Conservation (phyloP, 2,113 vertebrate genomes). For the Nothocercus julius region DNA sequence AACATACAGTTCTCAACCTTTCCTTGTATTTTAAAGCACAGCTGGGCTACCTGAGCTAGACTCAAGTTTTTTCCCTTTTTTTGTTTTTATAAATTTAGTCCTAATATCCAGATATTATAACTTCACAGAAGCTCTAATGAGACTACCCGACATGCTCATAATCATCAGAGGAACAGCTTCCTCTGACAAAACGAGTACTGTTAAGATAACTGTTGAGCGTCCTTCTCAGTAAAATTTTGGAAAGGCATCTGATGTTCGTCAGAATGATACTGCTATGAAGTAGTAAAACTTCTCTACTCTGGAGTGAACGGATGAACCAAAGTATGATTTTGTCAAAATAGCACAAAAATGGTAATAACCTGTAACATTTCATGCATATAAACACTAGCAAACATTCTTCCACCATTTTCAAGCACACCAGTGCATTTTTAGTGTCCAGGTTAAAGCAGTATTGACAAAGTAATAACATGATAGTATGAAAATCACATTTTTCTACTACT, state of each 20-base stretch:
- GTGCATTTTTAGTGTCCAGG: not conserved
- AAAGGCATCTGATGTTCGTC: not conserved
- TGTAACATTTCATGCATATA: not conserved
- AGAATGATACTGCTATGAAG: not conserved
- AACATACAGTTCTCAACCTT: not conserved
- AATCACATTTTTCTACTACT: not conserved
- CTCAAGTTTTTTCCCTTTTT: not conserved
- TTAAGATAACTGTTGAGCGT: accelerated
- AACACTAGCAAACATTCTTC: not conserved
- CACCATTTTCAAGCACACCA: not conserved
- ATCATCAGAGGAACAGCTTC: not conserved
- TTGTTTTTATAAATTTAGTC: not conserved
- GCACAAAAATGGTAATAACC: accelerated
- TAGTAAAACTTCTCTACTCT: not conserved
- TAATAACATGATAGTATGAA: not conserved
- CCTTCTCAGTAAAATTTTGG: not conserved
- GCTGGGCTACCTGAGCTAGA: not conserved
- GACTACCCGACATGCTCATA: not conserved
- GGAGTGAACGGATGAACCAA: not conserved
- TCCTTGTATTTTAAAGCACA: not conserved
- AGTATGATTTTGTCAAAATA: not conserved
- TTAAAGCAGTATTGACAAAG: not conserved
- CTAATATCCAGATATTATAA: not conserved
- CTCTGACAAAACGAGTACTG: not conserved
- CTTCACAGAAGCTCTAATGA: not conserved